phyloP scores from a whole-genome alignment of 2,797 vertebrate genomes.

The Parauchenoglanis punctatus region DNA sequence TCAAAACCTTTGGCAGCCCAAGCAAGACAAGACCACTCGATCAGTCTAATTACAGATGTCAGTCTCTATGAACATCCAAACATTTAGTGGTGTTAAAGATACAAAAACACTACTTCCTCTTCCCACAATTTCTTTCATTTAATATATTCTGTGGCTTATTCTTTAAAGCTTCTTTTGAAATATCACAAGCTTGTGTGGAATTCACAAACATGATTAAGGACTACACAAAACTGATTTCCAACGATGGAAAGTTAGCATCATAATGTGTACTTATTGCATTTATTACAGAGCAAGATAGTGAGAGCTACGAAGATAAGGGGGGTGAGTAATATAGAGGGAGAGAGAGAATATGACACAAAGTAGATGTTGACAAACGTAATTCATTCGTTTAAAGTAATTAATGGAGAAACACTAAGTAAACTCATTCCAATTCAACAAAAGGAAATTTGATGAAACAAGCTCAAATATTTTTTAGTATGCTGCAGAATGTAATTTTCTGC shows the following conservation, averaged over 20 bases:
- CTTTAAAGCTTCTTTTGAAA: background rate
- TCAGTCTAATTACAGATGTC: background rate
- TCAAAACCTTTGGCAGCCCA: background rate
- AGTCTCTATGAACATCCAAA: background rate
- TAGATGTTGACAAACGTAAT: too few relatives aligned
- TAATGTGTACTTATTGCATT: too few relatives aligned
- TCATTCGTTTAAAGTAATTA: too few relatives aligned
- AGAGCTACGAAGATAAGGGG: too few relatives aligned
- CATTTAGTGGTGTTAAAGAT: background rate
- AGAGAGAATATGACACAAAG: too few relatives aligned
- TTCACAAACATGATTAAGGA: background rate
- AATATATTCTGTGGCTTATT: background rate
- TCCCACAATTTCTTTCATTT: background rate
- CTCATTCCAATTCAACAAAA: too few relatives aligned
- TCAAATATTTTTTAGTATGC: too few relatives aligned
- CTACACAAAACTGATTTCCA: background rate
- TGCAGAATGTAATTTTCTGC: background rate
- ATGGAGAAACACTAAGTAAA: too few relatives aligned
- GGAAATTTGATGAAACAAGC: too few relatives aligned
- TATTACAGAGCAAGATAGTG: too few relatives aligned
- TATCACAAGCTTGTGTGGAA: background rate
- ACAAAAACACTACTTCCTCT: background rate
- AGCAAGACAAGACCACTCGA: background rate
- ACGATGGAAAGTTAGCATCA: too few relatives aligned
- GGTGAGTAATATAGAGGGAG: too few relatives aligned